phyloP scores from a whole-genome alignment of 2,797 vertebrate genomes.

The Sorex maritimensis region DNA sequence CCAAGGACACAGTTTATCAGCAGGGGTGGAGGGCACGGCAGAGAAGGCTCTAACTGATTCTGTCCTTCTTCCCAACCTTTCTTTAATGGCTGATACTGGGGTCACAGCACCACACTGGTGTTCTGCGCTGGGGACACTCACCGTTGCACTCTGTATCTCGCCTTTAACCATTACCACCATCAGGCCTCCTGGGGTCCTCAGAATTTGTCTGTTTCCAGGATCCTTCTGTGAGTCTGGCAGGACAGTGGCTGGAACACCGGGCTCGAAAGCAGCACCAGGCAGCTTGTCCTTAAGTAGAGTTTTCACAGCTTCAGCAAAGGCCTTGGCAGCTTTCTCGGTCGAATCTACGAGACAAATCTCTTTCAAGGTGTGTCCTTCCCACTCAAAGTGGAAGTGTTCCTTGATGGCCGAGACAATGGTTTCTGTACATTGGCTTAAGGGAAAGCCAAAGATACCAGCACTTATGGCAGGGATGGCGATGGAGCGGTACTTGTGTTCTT shows the following conservation, averaged over 20 bases:
- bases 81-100: not conserved
- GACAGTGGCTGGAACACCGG: rapidly evolving
- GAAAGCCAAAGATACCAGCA: constrained; percentile 93
- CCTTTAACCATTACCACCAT: constrained; percentile 89
- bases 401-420: constrained; percentile 91
- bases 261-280: rapidly evolving
- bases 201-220: not conserved
- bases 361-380: constrained; percentile 82
- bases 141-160: constrained; percentile 91
- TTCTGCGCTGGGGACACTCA: constrained; percentile 87
- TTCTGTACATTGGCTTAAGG: constrained; percentile 89
- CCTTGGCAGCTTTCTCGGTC: constrained; percentile 77
- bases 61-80: not conserved
- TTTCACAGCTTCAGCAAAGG: constrained; percentile 86
- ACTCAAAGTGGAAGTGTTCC: constrained; percentile 87
- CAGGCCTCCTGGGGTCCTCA: constrained; percentile 87
- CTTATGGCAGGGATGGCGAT: constrained; percentile 95
- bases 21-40: not conserved
- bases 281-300: not conserved
- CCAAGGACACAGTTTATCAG: not conserved
- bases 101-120: not conserved
- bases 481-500: constrained; percentile 79
- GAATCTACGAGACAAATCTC: constrained; percentile 92
- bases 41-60: not conserved
- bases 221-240: not conserved